Conservation (phyloP, 2,113 vertebrate species). For the Gnathonemus longibarbis region DNA sequence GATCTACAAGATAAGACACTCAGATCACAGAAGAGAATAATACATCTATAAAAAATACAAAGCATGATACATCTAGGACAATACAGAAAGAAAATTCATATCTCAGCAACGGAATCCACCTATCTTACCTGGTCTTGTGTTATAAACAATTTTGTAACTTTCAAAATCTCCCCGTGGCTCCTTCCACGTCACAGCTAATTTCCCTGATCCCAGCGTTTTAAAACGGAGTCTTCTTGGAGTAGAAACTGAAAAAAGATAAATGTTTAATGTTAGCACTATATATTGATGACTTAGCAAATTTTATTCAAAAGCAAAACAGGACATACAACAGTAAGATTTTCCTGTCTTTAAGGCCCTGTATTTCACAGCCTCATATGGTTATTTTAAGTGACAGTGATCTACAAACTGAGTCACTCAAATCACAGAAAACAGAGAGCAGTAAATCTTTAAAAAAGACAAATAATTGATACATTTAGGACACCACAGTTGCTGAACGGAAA, state of each 20-base stretch:
- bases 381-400: conserved; percentile 10
- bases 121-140: conserved; percentile 54
- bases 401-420: background rate
- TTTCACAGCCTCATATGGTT: background rate
- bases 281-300: background rate
- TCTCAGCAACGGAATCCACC: background rate
- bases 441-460: background rate
- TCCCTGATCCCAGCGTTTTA: conserved; percentile 52
- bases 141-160: conserved; percentile 61
- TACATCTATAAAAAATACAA: background rate
- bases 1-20: background rate
- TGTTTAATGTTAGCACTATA: conserved; percentile 19
- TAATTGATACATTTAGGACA: background rate
- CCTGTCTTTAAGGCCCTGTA: background rate
- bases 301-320: background rate
- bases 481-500: conserved; percentile 4
- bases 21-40: background rate
- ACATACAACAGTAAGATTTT: background rate
- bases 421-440: background rate
- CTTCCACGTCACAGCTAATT: conserved; percentile 59
- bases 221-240: conserved; percentile 59
- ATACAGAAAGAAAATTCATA: conserved; percentile 1
- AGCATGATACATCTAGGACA: background rate
- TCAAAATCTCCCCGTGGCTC: conserved; percentile 65
- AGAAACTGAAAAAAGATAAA: conserved; percentile 50